phyloP scores from a whole-genome alignment of 2,888 invertebrate genomes.

The Lacanobia oleracea region DNA sequence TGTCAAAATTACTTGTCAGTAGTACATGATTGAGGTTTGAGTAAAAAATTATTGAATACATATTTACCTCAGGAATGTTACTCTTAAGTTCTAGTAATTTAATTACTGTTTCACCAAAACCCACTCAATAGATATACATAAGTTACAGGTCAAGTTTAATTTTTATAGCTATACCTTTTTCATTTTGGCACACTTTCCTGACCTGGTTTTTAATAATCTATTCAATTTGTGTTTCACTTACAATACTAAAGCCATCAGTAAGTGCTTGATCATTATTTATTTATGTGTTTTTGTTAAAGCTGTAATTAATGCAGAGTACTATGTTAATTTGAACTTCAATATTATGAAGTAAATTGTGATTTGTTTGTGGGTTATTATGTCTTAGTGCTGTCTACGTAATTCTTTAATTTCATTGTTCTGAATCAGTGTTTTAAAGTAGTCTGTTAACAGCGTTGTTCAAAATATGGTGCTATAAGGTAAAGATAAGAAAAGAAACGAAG shows the following conservation, averaged over 20 bases:
- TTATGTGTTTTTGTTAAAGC: conserved; percentile 27
- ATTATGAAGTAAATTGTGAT: conserved; percentile 12
- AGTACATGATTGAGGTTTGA: background rate
- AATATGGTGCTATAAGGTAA: background rate
- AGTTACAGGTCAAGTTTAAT: background rate
- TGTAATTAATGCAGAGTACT: conserved; percentile 31
- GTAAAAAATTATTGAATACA: background rate
- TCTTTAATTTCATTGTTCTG: background rate
- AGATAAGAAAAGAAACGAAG: background rate
- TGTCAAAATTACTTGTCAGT: background rate
- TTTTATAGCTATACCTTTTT: background rate
- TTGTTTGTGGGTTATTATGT: conserved; percentile 12
- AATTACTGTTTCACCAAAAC: background rate
- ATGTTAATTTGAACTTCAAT: conserved; percentile 39
- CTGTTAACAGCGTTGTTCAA: background rate
- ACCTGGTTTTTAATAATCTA: conserved; percentile 3
- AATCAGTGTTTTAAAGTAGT: conserved; percentile 4
- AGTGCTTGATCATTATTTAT: conserved; percentile 24
- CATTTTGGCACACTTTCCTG: conserved; percentile 6
- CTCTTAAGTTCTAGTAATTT: background rate
- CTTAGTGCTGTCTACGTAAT: background rate
- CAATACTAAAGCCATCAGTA: background rate
- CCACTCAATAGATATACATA: background rate
- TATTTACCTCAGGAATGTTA: background rate
- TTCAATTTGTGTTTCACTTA: conserved; percentile 8